Evolutionary conservation across 2,888 invertebrate species (phyloP).

Genomic region (Suillia variegata): DNA sequence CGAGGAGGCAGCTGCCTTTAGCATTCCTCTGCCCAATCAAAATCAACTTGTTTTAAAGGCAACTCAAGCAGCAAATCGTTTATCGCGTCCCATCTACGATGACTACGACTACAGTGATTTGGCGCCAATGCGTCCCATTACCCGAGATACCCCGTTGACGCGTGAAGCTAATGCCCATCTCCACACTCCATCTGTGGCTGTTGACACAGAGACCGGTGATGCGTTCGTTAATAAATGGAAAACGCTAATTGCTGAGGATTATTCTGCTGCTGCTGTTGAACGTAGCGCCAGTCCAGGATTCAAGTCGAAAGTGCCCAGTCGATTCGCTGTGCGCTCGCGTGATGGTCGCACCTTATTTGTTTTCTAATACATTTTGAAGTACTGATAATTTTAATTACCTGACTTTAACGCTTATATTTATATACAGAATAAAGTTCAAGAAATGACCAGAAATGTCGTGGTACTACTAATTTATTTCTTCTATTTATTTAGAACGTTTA

Average conservation of each 20-base stretch:
- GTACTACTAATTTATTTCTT: no score
- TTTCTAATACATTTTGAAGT: no score
- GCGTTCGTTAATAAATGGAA: constrained; percentile 47
- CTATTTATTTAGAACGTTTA: no score
- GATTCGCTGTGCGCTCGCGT: no score
- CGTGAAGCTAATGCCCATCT: neutral
- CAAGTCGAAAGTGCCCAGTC: no score
- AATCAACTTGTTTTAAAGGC: constrained; percentile 53
- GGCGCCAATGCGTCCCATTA: neutral
- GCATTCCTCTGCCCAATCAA: constrained; percentile 51
- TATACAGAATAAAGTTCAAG: no score
- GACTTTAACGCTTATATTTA: no score
- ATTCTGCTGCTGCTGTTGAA: constrained; percentile 31
- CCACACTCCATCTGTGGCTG: neutral
- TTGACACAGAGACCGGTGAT: constrained; percentile 26
- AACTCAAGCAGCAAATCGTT: constrained; percentile 31
- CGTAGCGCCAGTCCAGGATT: constrained; percentile 18
- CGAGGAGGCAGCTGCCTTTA: constrained; percentile 57
- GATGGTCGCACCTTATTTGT: no score
- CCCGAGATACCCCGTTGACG: neutral
- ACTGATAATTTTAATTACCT: no score
- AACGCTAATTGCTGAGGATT: constrained; percentile 48
- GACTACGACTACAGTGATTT: constrained; percentile 42
- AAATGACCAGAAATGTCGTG: no score
- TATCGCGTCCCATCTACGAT: constrained; percentile 32